These are phyloP conservation scores for Carterocephalus palaemon DNA, from an alignment of 2,888 invertebrate genomes.

Conservation along the genomic window DNA sequence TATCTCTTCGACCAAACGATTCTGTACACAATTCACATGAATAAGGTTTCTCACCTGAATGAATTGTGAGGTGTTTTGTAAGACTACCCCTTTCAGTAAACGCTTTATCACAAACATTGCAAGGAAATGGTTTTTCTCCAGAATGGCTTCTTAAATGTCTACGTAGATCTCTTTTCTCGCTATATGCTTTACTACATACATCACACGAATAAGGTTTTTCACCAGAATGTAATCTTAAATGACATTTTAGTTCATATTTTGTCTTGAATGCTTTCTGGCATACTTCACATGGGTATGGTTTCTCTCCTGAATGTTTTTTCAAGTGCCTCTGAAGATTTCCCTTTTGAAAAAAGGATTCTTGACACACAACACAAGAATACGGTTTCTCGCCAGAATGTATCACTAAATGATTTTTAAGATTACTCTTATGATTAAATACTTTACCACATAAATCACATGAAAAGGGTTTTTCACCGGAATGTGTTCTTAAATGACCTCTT, in stretches of 20 bases:
- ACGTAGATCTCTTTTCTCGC: constrained; percentile 47
- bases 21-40: constrained; percentile 26
- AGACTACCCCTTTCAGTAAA: constrained; percentile 30
- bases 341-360: constrained; percentile 67
- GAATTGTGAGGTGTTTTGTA: constrained; percentile 34
- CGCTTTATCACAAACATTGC: constrained; percentile 35
- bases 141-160: constrained; percentile 60
- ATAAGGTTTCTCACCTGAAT: constrained; percentile 30
- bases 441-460: constrained; percentile 58
- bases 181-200: constrained; percentile 64
- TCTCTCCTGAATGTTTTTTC: constrained; percentile 61
- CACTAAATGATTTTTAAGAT: constrained; percentile 57
- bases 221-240: constrained; percentile 62
- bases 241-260: constrained; percentile 32
- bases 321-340: constrained; percentile 64
- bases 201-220: constrained; percentile 48
- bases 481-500: constrained; percentile 31
- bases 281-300: constrained; percentile 55
- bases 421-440: constrained; percentile 65
- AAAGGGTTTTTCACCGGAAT: constrained; percentile 57
- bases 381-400: constrained; percentile 64
- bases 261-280: constrained; percentile 57
- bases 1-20: constrained; percentile 3
- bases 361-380: constrained; percentile 60
- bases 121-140: constrained; percentile 40